Evolutionary conservation across 2,797 vertebrate genomes (phyloP).

Genomic region (Dendrocincla fuliginosa): DNA sequence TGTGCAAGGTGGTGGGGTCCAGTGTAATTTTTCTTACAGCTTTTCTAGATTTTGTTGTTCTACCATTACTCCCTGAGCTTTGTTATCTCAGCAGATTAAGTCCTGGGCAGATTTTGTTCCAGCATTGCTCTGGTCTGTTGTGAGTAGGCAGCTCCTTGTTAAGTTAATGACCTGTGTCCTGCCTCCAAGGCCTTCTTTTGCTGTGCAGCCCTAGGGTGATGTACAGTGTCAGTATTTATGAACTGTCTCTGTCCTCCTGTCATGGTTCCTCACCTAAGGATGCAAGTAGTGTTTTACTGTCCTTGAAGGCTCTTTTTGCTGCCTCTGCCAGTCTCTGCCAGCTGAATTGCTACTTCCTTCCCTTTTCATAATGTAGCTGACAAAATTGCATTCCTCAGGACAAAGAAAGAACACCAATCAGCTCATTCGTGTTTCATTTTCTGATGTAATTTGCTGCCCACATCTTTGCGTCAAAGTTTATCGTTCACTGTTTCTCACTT

Average conservation of each 20-base stretch:
- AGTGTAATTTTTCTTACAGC: not conserved
- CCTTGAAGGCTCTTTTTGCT: constrained; percentile 36
- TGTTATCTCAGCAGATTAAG: not conserved
- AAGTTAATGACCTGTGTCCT: constrained; percentile 7
- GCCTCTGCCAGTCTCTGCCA: constrained; percentile 13
- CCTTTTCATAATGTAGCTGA: not conserved
- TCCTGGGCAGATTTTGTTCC: not conserved
- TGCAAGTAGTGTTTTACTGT: not conserved
- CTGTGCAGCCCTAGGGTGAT: not conserved
- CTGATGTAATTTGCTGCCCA: not conserved
- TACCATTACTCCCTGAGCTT: not conserved
- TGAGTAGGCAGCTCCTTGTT: not conserved
- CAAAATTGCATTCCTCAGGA: not conserved
- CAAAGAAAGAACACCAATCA: not conserved
- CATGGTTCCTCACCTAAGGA: constrained; percentile 19
- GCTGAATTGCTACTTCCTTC: constrained; percentile 31
- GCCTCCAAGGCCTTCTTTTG: not conserved
- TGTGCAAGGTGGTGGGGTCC: not conserved
- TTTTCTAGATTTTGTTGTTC: not conserved
- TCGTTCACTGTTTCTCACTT: not conserved
- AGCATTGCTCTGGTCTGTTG: not conserved
- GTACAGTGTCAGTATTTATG: not conserved
- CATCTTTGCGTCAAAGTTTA: not conserved
- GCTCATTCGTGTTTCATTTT: constrained; percentile 14
- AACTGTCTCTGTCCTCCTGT: not conserved